Evolutionary conservation across 2,797 vertebrate species (phyloP).

Genomic region (Merluccius polli): DNA sequence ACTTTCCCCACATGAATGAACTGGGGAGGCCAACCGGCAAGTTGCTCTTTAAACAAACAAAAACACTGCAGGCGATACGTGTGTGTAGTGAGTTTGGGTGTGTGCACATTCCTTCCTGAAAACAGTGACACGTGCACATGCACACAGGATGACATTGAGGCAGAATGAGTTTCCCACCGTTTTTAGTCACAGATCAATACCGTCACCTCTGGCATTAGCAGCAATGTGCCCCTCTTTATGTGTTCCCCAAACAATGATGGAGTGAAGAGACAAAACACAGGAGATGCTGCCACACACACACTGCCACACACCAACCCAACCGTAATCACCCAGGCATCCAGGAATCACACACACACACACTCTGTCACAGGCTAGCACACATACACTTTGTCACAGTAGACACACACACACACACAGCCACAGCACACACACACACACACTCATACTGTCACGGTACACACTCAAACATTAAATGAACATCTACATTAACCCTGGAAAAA

Average conservation of each 20-base stretch:
- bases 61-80: no score
- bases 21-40: no score
- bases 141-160: neutral
- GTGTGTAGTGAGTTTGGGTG: neutral
- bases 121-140: neutral
- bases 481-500: no score
- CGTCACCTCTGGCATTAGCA: conserved; percentile 10
- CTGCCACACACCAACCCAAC: neutral
- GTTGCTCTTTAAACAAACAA: no score
- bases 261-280: conserved; percentile 1
- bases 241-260: conserved; percentile 28
- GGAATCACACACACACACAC: neutral
- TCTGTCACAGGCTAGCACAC: no score
- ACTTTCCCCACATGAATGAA: no score
- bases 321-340: neutral
- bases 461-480: neutral
- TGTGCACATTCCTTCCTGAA: neutral
- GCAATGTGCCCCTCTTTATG: conserved; percentile 21
- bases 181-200: conserved; percentile 24
- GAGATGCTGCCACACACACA: conserved; percentile 1
- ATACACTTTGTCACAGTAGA: neutral
- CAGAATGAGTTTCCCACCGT: neutral
- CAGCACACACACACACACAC: neutral
- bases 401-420: conserved; percentile 1
- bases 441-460: neutral